phyloP scores from a whole-genome alignment of 1,140 invertebrate genomes.

The Brachionus koreanus region DNA sequence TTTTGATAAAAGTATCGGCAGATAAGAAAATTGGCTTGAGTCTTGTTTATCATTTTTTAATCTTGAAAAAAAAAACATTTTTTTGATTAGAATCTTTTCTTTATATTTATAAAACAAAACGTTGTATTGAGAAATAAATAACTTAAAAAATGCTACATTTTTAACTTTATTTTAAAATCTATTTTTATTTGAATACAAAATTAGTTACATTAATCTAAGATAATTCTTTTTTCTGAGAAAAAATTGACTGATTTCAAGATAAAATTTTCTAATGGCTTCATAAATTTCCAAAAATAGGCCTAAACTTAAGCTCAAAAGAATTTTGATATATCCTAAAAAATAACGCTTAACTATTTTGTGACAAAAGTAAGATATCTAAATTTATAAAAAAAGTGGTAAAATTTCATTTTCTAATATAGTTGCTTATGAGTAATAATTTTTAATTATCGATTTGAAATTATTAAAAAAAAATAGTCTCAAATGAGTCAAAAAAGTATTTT shows the following conservation, averaged over 20 bases:
- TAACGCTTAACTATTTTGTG: neutral
- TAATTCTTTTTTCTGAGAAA: neutral
- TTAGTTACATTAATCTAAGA: neutral
- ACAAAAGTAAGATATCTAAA: neutral
- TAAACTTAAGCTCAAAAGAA: neutral
- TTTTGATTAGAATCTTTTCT: neutral
- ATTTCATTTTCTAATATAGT: neutral
- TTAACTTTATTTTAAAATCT: too few relatives aligned
- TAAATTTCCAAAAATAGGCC: neutral
- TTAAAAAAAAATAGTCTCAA: too few relatives aligned
- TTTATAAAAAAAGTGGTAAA: neutral
- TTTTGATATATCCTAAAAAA: neutral
- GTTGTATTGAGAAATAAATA: too few relatives aligned
- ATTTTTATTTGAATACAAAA: neutral
- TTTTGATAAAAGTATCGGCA: neutral
- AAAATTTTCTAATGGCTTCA: neutral
- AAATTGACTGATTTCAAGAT: neutral
- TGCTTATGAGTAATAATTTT: neutral
- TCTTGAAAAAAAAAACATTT: neutral
- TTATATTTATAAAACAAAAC: neutral
- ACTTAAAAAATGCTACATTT: too few relatives aligned
- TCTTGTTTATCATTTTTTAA: neutral
- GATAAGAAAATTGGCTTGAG: neutral
- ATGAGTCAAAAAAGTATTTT: too few relatives aligned
- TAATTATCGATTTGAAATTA: neutral